phyloP scores from a whole-genome alignment of 35 echinoderm and acorn worm genomes.

The Apostichopus californicus region DNA sequence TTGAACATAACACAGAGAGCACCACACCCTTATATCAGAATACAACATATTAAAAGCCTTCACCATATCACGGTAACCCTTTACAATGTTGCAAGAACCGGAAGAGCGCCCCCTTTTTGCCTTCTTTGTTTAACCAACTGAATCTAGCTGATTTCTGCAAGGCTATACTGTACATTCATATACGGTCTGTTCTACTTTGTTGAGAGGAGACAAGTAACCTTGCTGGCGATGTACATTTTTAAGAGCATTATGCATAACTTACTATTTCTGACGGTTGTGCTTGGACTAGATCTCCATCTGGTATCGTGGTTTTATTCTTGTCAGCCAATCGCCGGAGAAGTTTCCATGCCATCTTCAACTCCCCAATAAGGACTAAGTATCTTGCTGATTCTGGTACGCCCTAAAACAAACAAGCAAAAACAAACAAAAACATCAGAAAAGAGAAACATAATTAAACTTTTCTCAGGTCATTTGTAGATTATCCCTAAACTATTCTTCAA shows the following conservation, averaged over 20 bases:
- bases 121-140: no score
- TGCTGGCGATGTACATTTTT: not conserved
- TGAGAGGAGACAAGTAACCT: no score
- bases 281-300: constrained; percentile 64
- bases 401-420: constrained; percentile 41
- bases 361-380: constrained; percentile 64
- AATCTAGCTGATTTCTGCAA: no score
- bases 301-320: constrained; percentile 29
- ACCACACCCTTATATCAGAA: no score
- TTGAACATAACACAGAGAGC: no score
- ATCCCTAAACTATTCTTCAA: no score
- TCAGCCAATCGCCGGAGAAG: constrained; percentile 56
- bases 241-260: not conserved
- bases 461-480: not conserved
- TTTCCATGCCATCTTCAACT: constrained; percentile 48
- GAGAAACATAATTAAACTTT: not conserved
- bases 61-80: no score
- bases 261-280: constrained; percentile 42
- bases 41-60: no score
- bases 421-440: not conserved
- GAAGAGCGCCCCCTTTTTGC: no score
- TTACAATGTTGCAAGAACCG: not conserved
- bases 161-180: no score
- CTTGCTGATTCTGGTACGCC: constrained; percentile 72
- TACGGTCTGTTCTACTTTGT: no score